phyloP scores from a whole-genome alignment of 1,140 invertebrate genomes.

The Procambarus clarkii region DNA sequence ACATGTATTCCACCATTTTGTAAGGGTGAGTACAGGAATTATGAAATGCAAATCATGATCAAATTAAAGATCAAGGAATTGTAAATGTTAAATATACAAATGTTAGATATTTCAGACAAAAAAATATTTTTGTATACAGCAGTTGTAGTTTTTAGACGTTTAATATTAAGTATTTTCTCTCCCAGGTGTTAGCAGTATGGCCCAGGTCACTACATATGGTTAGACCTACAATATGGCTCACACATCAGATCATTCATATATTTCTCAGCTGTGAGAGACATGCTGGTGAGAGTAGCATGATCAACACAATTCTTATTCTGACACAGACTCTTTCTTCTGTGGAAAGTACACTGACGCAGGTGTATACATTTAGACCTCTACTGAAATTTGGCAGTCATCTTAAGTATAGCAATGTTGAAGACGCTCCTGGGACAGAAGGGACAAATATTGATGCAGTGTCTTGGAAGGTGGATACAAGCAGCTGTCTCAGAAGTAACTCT shows the following conservation, averaged over 20 bases:
- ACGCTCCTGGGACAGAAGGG: not conserved
- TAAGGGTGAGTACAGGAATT: constrained; percentile 22
- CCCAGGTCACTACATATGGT: constrained; percentile 40
- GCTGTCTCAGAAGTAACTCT: not conserved
- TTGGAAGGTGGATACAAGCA: not conserved
- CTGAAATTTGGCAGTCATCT: not conserved
- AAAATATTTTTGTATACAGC: too few relatives aligned
- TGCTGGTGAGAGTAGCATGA: constrained; percentile 43
- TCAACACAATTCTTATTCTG: constrained; percentile 40
- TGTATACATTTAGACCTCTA: constrained; percentile 28
- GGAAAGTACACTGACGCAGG: constrained; percentile 18
- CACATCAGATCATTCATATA: constrained; percentile 27
- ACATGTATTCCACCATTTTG: constrained; percentile 36
- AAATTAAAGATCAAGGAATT: too few relatives aligned
- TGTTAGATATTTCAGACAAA: too few relatives aligned
- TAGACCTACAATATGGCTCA: constrained; percentile 33
- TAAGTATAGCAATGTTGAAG: not conserved
- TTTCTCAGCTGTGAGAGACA: constrained; percentile 35
- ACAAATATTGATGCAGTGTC: constrained; percentile 22
- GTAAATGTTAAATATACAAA: too few relatives aligned
- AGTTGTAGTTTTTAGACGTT: not conserved
- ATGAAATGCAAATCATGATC: too few relatives aligned
- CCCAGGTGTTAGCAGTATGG: constrained; percentile 35
- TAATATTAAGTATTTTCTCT: not conserved
- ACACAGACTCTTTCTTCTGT: constrained; percentile 29